Conservation (phyloP, 2,888 invertebrate species). For the Lomographa bimaculata region DNA sequence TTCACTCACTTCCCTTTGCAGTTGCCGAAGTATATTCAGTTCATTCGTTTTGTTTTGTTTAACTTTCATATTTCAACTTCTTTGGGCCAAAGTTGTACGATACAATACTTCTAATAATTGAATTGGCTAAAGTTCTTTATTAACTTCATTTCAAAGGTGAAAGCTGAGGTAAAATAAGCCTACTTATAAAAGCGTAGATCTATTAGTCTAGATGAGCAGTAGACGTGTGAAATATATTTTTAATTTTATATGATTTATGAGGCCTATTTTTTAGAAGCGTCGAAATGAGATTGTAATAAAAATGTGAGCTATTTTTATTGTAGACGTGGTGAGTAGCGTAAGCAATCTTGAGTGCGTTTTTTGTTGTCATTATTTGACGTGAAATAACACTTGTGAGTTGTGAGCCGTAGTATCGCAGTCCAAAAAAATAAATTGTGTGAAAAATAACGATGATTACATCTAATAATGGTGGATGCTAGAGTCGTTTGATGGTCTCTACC, state of each 20-base stretch:
- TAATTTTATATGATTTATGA: conserved; percentile 40
- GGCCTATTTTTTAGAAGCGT: conserved; percentile 34
- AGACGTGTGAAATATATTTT: conserved; percentile 32
- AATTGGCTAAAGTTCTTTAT: conserved; percentile 60
- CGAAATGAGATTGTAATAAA: conserved; percentile 41
- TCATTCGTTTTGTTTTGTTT: conserved; percentile 75
- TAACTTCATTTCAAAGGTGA: conserved; percentile 48
- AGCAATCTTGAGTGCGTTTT: conserved; percentile 59
- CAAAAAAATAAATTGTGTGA: conserved; percentile 81
- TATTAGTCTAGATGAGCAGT: conserved; percentile 27
- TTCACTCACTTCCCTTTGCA: conserved; percentile 79
- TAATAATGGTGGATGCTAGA: conserved; percentile 71
- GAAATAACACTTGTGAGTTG: conserved; percentile 65
- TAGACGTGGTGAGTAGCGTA: conserved; percentile 34
- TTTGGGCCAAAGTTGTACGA: conserved; percentile 56
- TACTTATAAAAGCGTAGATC: conserved; percentile 11
- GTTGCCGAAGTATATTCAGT: conserved; percentile 67
- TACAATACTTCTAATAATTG: conserved; percentile 66
- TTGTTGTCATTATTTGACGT: conserved; percentile 79
- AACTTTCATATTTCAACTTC: conserved; percentile 75
- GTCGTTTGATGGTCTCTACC: conserved; percentile 70
- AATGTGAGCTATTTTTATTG: conserved; percentile 37
- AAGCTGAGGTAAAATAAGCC: conserved; percentile 34
- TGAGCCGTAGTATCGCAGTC: conserved; percentile 58
- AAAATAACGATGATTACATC: conserved; percentile 82